A percentile compares a stretch with the other conserved stretches of the same genome.
Evolutionary conservation across 2,888 invertebrate genomes (phyloP).

Genomic region (Bruchidius siliquastri): DNA sequence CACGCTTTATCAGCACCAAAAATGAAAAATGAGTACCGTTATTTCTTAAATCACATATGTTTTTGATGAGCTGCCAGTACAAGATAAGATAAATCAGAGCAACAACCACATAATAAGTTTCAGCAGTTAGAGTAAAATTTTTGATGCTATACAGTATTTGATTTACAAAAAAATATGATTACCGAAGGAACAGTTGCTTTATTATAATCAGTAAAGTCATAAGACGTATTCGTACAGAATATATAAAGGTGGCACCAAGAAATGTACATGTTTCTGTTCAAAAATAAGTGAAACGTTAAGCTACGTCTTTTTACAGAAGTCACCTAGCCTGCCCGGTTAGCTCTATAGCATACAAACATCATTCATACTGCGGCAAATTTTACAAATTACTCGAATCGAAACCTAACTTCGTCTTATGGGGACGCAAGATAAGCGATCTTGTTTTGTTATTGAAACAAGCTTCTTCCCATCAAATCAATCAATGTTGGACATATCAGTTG

Average conservation of each 20-base stretch:
- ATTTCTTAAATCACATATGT: no score
- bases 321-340: constrained; percentile 50
- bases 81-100: no score
- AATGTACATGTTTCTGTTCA: constrained; percentile 8
- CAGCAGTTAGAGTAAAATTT: no score
- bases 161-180: no score
- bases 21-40: no score
- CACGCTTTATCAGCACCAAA: no score
- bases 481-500: not conserved
- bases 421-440: not conserved
- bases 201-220: not conserved
- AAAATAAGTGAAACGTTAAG: constrained; percentile 6
- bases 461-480: not conserved
- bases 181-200: no score
- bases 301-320: constrained; percentile 36
- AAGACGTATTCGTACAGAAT: not conserved
- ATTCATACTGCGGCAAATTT: not conserved
- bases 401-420: constrained; percentile 23
- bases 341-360: constrained; percentile 43
- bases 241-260: constrained; percentile 5
- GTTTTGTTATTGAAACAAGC: not conserved
- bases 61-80: no score
- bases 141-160: no score
- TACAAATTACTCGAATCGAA: constrained; percentile 32
- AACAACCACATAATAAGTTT: no score